phyloP scores from a whole-genome alignment of 1,140 invertebrate species.

The Branchinecta lynchi region DNA sequence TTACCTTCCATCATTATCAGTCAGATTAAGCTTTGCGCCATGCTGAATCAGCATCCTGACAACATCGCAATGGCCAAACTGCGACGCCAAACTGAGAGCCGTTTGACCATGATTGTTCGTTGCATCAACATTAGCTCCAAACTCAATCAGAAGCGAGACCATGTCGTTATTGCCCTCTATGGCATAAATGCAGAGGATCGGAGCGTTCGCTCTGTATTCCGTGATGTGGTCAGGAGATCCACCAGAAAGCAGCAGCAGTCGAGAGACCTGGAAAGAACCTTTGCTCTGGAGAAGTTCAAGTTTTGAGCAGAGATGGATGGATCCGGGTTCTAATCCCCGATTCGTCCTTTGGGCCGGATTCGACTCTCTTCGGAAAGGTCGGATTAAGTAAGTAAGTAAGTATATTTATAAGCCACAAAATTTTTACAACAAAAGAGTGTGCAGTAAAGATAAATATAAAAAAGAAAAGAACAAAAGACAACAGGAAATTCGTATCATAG shows the following conservation, averaged over 20 bases:
- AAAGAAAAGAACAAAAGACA: no score
- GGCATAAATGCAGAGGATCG: conserved; percentile 71
- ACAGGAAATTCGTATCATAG: no score
- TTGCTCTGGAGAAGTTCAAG: not conserved
- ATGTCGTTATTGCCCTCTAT: conserved; percentile 73
- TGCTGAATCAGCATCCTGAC: conserved; percentile 52
- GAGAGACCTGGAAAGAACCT: conserved; percentile 46
- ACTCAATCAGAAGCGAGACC: conserved; percentile 73
- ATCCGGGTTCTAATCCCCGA: no score
- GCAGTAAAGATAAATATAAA: no score
- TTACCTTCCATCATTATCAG: conserved; percentile 64
- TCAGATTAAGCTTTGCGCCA: conserved; percentile 54
- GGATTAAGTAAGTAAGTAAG: no score
- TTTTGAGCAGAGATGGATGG: not conserved
- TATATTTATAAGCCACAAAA: no score
- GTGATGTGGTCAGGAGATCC: conserved; percentile 71
- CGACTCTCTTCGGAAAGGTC: not conserved
- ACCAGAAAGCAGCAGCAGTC: conserved; percentile 72
- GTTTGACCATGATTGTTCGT: conserved; percentile 74
- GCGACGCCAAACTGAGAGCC: conserved; percentile 57
- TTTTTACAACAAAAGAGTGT: no score
- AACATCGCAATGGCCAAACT: conserved; percentile 70
- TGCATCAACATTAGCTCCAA: conserved; percentile 75
- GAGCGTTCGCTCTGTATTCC: conserved; percentile 61
- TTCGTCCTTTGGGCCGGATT: no score